Evolutionary conservation across 1,140 invertebrate species (phyloP), one percentile per base, ranked within the genome.

Genomic region (silkworm (Bombyx mori)): DNA sequence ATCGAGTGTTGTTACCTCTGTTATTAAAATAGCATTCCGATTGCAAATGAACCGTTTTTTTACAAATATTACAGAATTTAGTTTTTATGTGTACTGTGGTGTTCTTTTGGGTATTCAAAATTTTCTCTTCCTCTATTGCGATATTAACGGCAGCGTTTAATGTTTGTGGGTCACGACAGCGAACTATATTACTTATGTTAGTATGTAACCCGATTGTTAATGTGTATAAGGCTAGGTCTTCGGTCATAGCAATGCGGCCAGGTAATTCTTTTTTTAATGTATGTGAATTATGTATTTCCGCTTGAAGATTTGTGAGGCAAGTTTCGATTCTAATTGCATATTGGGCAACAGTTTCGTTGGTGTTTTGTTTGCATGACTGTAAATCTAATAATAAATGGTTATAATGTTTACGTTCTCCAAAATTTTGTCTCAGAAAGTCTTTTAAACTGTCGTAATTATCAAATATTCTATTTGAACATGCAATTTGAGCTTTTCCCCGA

Each of bases 341-440:
- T 56, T 64, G 60, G 22, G 8, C 63, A 1, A 64, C 60, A 22
- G 42, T 59, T 44, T 69, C 67, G 12, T 18, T 18, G 1, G 12
- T 9, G 7, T 18, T 8, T 51, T 64, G 62, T 44, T 42, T 61
- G 44, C 60, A 57, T 35, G 65, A 61, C 50, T 69, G 67, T 0
- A 69, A 45, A 7, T 69, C 67, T 0, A 54, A 55, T 3, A 66
- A 50, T 7, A 68, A 58, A 42, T 68, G 65, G 7, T 59, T 35
- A 22, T 65, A 71, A n/a, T 71, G 65, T 52, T 70, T 71, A 5
- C 60, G 9, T 22, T 61, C 65, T 6, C 62, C 44, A n/a, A 68
- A 62, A 53, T 60, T 54, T 6, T 44, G 60, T 57, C 60, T 45
- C 48, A 62, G 12, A 22, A 68, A 62, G 1, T 58, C 54, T 54